Base-by-base conservation (phyloP, 2,113 vertebrate genomes). In the Psammodynastes pulverulentus region DNA sequence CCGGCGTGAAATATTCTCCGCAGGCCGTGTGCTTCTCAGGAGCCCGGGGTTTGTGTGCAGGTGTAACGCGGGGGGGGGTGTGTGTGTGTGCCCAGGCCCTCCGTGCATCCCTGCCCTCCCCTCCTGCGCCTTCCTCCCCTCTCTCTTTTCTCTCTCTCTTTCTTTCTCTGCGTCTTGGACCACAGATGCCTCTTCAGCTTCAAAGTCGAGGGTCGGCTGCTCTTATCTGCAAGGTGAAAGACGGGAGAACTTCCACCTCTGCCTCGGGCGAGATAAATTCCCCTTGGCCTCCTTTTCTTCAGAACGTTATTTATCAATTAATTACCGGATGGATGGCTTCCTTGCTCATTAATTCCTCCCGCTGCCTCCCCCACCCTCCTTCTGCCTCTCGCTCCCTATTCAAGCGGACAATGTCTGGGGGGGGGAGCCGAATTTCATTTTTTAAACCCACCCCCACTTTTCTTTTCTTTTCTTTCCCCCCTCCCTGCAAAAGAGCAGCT, bases 161-260 rank as follows among this genome's bases (percentile, higher is more conserved):
- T 12, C 9, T 19, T 3, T 12, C 91, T 45, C 91, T 3, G 0
- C 9, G 90, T 93, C 94, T 15, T 88, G 93, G 48, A 88, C 87
- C 92, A 84, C 90, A 86, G 54, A 92, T 48, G 9, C 91, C 93
- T 90, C 84, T 94, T 1, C 6, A 92, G 91, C 94, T 89, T 91
- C n/a, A 3, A 13, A 90, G 54, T 0, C 0, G 45, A 56, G 84
- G 93, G 90, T 48, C 89, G 86, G 94, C 84, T 1, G 15, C 84
- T 93, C 94, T 97, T 96, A 97, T 96, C 95, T 94, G 84, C 96
- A 97, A 97, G 96, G 96, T 96, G 96, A 97, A 96, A 96, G 92
- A 88, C 93, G 95, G 93, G 92, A 94, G 91, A 56, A 94, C 87
- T 93, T 88, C 88, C 93, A 48, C 95, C 94, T 45, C 96, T 95